A percentile compares a stretch with the other conserved stretches of the same genome.
Conservation (phyloP, 1,140 invertebrate species). For the Aphidius ervi region DNA sequence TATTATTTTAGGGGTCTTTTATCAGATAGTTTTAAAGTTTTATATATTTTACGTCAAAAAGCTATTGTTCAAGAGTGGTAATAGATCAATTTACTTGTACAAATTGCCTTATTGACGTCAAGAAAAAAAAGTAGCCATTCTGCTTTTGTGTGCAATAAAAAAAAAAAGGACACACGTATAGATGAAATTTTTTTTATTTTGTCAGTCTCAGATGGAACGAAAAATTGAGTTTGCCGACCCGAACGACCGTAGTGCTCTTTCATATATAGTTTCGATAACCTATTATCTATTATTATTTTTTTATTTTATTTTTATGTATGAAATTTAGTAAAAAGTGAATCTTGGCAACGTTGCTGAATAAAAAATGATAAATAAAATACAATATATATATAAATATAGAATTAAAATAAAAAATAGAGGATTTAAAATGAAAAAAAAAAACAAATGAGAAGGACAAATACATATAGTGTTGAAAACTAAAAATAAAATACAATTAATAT, state of each 20-base stretch:
- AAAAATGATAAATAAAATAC: no score
- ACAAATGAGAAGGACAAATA: no score
- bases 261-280: constrained; percentile 10
- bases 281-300: background rate
- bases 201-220: constrained; percentile 48
- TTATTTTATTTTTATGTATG: constrained; percentile 9
- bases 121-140: constrained; percentile 31
- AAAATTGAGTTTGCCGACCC: constrained; percentile 44
- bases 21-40: constrained; percentile 17
- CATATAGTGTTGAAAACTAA: no score
- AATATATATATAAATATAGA: no score
- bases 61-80: constrained; percentile 39
- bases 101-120: constrained; percentile 52
- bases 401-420: no score
- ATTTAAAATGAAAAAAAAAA: no score
- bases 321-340: background rate
- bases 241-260: constrained; percentile 8
- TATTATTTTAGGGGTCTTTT: constrained; percentile 6
- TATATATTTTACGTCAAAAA: constrained; percentile 32
- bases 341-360: no score
- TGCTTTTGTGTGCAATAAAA: background rate
- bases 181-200: background rate
- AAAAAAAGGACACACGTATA: constrained; percentile 30
- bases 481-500: no score
- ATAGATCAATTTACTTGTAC: constrained; percentile 48